Evolutionary conservation across 2,797 vertebrate genomes (phyloP), one percentile per base, ranked within the genome.

Genomic region (Poecilia velifera): DNA sequence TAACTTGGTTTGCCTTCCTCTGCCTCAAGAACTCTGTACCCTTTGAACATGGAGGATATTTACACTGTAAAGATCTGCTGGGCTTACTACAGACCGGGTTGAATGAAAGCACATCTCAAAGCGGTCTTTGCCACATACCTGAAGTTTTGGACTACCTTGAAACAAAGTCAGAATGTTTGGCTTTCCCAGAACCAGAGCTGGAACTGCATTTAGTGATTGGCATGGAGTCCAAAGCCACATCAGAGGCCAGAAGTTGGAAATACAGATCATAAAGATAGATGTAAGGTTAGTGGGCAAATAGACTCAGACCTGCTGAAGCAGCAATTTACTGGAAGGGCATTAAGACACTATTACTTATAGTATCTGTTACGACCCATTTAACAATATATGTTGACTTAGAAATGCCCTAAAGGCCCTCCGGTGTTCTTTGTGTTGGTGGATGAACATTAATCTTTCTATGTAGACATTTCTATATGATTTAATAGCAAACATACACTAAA

Each of bases 31-130:
- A 94, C 80, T 82, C 76, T 41, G 84, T 22, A 83, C 25, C 20
- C 87, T 95, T 96, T 96, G 91, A 92, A 90, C 87, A 88, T 89
- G 85, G 88, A 91, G 91, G 82, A 93, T 95, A 93, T 95, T 95
- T 94, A 93, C 91, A 87, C 90, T 89, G 75, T 88, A 86, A 87
- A 90, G 86, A 91, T 91, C 92, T 89, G 86, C 89, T 85, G 87
- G 82, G 84, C 89, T 94, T 93, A 86, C 79, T 90, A 90, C 80
- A 77, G 83, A 79, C 82, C 55, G 3, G 49, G 78, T 83, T 91
- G 81, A 93, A 93, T 83, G 78, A 93, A 94, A 95, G 94, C 86
- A 94, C 83, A 74, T 84, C 85, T 94, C 88, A 94, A 92, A 84
- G 90, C 87, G 82, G 81, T 77, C 83, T 90, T 74, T 87, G 84